These are phyloP conservation scores for Dendrolimus houi DNA, from an alignment of 2,888 invertebrate species.

Conservation along the genomic window DNA sequence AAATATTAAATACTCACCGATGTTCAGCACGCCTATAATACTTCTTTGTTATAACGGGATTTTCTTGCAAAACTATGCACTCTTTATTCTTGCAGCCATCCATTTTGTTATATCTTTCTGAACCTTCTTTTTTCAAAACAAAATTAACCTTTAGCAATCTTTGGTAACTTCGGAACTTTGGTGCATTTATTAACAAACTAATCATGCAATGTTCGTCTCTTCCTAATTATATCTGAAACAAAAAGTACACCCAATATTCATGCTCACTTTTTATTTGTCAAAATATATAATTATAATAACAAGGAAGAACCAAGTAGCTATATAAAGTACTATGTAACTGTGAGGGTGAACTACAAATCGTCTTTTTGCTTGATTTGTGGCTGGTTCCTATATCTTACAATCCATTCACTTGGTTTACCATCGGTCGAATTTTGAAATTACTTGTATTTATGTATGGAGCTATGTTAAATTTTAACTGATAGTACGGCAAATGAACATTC, in stretches of 20 bases:
- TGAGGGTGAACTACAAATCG: too few species aligned
- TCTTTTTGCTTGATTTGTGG: too few species aligned
- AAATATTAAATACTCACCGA: conserved; percentile 35
- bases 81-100: conserved; percentile 35
- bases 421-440: too few species aligned
- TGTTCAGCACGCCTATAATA: conserved; percentile 63
- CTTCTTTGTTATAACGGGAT: conserved; percentile 38
- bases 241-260: not conserved
- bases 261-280: too few species aligned
- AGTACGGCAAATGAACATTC: too few species aligned
- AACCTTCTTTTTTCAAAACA: conserved; percentile 11
- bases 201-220: not conserved
- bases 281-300: too few species aligned
- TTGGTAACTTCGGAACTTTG: conserved; percentile 5
- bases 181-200: not conserved
- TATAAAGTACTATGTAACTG: too few species aligned
- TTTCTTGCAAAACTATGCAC: conserved; percentile 29
- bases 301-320: too few species aligned
- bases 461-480: too few species aligned
- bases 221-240: not conserved
- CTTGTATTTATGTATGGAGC: too few species aligned
- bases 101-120: conserved; percentile 20
- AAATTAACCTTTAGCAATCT: conserved; percentile 17
- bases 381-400: too few species aligned
- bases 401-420: too few species aligned